Base-by-base conservation (phyloP, 2,888 invertebrate genomes). In the Junonia oenone region DNA sequence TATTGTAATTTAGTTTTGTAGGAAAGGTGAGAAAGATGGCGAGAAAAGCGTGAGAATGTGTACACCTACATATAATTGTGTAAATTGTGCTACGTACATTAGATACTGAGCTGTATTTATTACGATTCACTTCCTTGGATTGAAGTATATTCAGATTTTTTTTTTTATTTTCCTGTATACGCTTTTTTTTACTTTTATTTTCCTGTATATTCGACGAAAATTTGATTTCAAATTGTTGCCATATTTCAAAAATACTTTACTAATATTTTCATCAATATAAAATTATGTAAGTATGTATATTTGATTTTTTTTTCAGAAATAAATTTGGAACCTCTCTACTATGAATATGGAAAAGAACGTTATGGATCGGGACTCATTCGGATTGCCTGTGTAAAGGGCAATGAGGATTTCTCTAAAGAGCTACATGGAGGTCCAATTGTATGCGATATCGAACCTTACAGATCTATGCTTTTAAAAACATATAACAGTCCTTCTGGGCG, bases 361-460 rank as follows among this genome's bases (percentile, higher is more conserved):
- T 92, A 91, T 64, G 90, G 91, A 43, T 95, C 95, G 0, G 95
- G 95, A 0, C 92, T 95, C 70, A 93, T 97, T 57, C 91, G 94
- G 50, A 85, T 97, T 2, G 95, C 95, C 0, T 94, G 93, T 68
- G 83, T 92, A 0, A 90, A 92, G 47, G 96, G 96, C 11, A 95
- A 95, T 75, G 72, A 73, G 14, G 75, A 72, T 8, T 79, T 65
- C 22, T 74, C 70, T 58, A 91, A 75, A 69, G 85, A 69, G 53
- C 64, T 86, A 54, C 79, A 73, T 38, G 90, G 76, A 33, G 90
- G 87, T 0, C 81, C 89, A 0, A 63, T 90, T 0, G 72, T 87
- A 2, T 69, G 83, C 0, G 83, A 81, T 48, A 63, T 76, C 0
- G 83, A 81, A 0, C 91, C 92, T 8, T 91, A 84, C 66, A 83